Conservation (phyloP, 2,797 vertebrate genomes). For the Clarias fuscus region DNA sequence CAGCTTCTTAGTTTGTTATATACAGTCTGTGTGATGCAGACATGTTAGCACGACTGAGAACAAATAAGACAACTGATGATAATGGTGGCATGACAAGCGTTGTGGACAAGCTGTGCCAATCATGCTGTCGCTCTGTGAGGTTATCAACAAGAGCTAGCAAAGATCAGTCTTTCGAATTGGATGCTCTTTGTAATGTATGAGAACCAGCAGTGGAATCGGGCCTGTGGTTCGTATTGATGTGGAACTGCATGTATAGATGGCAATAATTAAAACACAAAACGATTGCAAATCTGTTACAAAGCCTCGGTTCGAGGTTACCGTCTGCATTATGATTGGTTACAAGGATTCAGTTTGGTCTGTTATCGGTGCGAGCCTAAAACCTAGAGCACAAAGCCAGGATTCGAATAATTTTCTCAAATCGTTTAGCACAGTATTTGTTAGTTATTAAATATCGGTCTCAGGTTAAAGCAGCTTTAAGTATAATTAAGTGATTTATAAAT, state of each 20-base stretch:
- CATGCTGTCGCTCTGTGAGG: not conserved
- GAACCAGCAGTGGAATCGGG: not conserved
- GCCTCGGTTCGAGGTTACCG: too few species aligned
- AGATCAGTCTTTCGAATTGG: not conserved
- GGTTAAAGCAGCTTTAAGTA: too few species aligned
- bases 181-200: not conserved
- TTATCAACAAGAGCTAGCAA: not conserved
- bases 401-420: too few species aligned
- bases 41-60: not conserved
- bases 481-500: too few species aligned
- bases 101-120: not conserved
- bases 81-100: not conserved
- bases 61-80: not conserved
- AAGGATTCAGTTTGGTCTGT: too few species aligned
- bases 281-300: too few species aligned
- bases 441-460: too few species aligned
- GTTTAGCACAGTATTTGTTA: too few species aligned
- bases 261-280: too few species aligned
- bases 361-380: too few species aligned
- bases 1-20: conserved; percentile 19
- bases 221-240: not conserved
- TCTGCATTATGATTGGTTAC: too few species aligned
- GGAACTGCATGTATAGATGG: not conserved
- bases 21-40: not conserved
- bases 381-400: too few species aligned